phyloP scores from a whole-genome alignment of 1,140 invertebrate species.

The Lordiphosa clarofinis region DNA sequence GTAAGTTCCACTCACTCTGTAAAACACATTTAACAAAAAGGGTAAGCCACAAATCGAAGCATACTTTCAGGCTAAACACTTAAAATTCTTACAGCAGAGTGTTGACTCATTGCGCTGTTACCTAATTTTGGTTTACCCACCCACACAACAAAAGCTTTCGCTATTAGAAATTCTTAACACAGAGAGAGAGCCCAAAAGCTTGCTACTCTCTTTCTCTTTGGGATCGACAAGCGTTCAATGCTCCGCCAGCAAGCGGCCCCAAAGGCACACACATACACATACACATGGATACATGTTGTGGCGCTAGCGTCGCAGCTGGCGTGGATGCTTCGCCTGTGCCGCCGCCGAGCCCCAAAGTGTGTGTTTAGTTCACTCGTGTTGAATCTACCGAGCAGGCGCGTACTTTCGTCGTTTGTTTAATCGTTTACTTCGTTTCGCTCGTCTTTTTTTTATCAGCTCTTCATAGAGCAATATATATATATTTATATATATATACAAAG shows the following conservation, averaged over 20 bases:
- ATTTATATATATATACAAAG: slow-evolving; percentile 12
- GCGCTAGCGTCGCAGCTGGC: slow-evolving; percentile 22
- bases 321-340: slow-evolving; percentile 20
- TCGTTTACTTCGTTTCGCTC: slow-evolving; percentile 42
- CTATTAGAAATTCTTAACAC: slow-evolving; percentile 46
- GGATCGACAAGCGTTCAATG: slow-evolving; percentile 62
- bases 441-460: slow-evolving; percentile 25
- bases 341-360: slow-evolving; percentile 26
- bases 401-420: slow-evolving; percentile 50
- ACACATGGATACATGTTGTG: slow-evolving; percentile 4
- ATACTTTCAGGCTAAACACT: slow-evolving; percentile 54
- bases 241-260: slow-evolving; percentile 27
- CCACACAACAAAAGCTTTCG: slow-evolving; percentile 14
- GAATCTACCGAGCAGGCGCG: slow-evolving; percentile 71
- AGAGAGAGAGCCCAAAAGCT: slow-evolving; percentile 15
- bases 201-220: slow-evolving; percentile 13
- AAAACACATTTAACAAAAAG: not conserved
- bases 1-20: slow-evolving; percentile 39
- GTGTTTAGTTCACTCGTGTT: slow-evolving; percentile 54
- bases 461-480: no score
- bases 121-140: slow-evolving; percentile 44
- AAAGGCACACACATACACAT: slow-evolving; percentile 11
- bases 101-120: slow-evolving; percentile 39
- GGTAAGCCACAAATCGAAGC: slow-evolving; percentile 16
- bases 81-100: slow-evolving; percentile 17